A percentile compares a stretch with the other conserved stretches of the same genome.
phyloP scores from a whole-genome alignment of 2,797 vertebrate species.

The Gymnoscopelus braueri region DNA sequence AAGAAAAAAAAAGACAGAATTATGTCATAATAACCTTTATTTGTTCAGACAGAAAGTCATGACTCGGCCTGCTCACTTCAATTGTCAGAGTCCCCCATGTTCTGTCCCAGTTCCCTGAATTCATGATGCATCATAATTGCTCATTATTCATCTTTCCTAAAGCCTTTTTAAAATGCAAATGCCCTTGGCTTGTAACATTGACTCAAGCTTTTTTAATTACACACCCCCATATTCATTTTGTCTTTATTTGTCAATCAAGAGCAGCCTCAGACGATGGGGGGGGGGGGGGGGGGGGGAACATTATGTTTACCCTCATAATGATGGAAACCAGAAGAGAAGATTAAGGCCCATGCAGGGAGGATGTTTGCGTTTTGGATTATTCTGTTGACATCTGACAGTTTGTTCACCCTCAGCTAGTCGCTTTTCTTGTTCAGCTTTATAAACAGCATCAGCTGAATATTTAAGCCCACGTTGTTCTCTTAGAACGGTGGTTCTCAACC shows the following conservation, averaged over 20 bases:
- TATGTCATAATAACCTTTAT: constrained; percentile 35
- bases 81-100: too few relatives aligned
- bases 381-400: constrained; percentile 50
- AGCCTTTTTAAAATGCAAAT: constrained; percentile 21
- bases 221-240: constrained; percentile 20
- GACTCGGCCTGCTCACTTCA: constrained; percentile 19
- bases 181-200: constrained; percentile 31
- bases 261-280: constrained; percentile 13
- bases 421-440: constrained; percentile 29
- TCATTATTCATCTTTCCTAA: constrained; percentile 8
- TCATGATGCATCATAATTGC: not conserved
- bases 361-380: constrained; percentile 52
- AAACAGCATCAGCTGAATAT: constrained; percentile 19
- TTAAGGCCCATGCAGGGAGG: constrained; percentile 32
- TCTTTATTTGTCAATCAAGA: constrained; percentile 35
- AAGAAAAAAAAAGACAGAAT: constrained; percentile 12
- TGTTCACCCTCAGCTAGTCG: constrained; percentile 2
- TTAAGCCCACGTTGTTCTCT: constrained; percentile 11
- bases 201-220: constrained; percentile 40
- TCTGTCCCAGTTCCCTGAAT: not conserved
- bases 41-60: constrained; percentile 1
- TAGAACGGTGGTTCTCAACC: too few relatives aligned
- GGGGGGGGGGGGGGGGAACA: constrained; percentile 17
- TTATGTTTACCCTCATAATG: constrained; percentile 49
- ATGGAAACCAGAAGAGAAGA: constrained; percentile 48